These are phyloP conservation scores for Dicyrtoma fusca DNA, from an alignment of 2,888 invertebrate species.

Conservation along the genomic window DNA sequence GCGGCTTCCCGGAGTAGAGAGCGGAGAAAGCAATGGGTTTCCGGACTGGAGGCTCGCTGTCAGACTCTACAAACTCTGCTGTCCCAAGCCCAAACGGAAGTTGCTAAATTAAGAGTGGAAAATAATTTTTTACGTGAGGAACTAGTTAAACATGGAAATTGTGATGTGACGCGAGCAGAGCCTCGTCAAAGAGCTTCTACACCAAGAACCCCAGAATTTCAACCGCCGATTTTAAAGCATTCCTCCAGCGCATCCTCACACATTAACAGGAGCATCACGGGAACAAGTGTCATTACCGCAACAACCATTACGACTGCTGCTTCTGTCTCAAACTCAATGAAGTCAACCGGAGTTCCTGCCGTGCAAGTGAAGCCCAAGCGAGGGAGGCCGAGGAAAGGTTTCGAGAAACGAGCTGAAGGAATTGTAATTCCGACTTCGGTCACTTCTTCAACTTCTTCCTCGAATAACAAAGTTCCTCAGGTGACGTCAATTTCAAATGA, in stretches of 20 bases:
- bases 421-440: constrained; percentile 3
- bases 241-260: not conserved
- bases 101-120: constrained; percentile 41
- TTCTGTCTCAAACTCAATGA: not conserved
- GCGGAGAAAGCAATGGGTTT: constrained; percentile 60
- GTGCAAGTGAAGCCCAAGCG: constrained; percentile 41
- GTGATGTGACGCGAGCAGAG: constrained; percentile 37
- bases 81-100: constrained; percentile 45
- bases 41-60: constrained; percentile 46
- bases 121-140: constrained; percentile 46
- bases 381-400: constrained; percentile 53
- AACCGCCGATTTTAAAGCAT: constrained; percentile 28
- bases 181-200: not conserved
- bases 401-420: constrained; percentile 43
- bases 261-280: not conserved
- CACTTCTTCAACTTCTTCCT: constrained; percentile 6
- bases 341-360: constrained; percentile 10
- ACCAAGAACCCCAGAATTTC: constrained; percentile 23
- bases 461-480: constrained; percentile 21
- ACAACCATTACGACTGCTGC: not conserved
- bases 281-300: not conserved
- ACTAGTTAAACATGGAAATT: constrained; percentile 41
- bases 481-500: constrained; percentile 24
- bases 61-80: constrained; percentile 42
- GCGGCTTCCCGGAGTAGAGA: constrained; percentile 64